Percentiles rank a stretch among this genome's conserved stretches.
Conservation (phyloP, 2,797 vertebrate species). For the Periparus ater region DNA sequence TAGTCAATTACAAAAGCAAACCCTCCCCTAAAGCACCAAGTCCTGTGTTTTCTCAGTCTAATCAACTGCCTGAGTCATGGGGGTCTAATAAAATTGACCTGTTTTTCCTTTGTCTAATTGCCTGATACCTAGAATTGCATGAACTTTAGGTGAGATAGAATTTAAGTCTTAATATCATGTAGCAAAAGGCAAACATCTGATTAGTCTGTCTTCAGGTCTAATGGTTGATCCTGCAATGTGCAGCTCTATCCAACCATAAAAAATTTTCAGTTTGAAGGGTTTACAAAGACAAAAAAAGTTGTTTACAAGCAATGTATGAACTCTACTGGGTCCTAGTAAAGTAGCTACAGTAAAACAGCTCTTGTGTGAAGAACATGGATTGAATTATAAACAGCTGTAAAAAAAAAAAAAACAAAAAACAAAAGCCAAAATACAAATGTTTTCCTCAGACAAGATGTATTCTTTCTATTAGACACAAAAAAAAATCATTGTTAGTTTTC, state of each 20-base stretch:
- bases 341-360: constrained; percentile 6
- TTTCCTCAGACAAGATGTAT: not conserved
- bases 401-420: not conserved
- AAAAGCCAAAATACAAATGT: accelerated
- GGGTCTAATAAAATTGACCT: constrained; percentile 73
- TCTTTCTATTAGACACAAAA: not conserved
- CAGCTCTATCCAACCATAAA: constrained; percentile 49
- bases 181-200: constrained; percentile 67
- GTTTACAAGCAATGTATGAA: constrained; percentile 54
- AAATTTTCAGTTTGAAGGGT: constrained; percentile 46
- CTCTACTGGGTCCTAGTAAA: constrained; percentile 16
- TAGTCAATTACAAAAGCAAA: constrained; percentile 72
- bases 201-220: constrained; percentile 61
- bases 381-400: constrained; percentile 10
- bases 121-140: constrained; percentile 65
- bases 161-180: constrained; percentile 66
- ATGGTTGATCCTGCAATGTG: constrained; percentile 21
- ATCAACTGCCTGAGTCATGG: constrained; percentile 68
- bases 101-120: constrained; percentile 64
- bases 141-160: constrained; percentile 69
- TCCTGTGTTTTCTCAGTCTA: constrained; percentile 71
- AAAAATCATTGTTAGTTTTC: not conserved
- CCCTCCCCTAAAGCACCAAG: constrained; percentile 51
- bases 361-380: constrained; percentile 16
- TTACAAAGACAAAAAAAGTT: constrained; percentile 7